These are phyloP conservation scores for Formica aserva DNA, from an alignment of 2,888 invertebrate genomes.

Conservation along the genomic window DNA sequence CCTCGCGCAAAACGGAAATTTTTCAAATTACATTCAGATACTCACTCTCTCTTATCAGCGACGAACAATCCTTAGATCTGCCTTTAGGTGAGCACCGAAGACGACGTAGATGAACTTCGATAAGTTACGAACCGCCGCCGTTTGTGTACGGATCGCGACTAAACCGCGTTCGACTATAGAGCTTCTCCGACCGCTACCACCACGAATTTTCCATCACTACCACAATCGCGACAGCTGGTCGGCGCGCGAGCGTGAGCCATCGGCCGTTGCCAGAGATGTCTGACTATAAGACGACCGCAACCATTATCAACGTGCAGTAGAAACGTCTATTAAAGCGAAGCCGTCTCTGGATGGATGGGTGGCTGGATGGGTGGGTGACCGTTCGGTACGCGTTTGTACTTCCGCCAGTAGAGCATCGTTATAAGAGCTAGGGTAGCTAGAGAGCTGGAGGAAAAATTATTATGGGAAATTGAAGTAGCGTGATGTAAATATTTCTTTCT, in stretches of 20 bases:
- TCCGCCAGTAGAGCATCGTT: conserved; percentile 25
- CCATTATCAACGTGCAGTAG: conserved; percentile 28
- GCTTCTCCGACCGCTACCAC: conserved; percentile 40
- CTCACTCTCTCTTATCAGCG: not conserved
- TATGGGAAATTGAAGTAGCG: conserved; percentile 7
- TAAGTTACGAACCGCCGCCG: conserved; percentile 46
- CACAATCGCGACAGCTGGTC: conserved; percentile 1
- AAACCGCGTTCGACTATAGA: conserved; percentile 51
- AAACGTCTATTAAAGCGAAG: conserved; percentile 20
- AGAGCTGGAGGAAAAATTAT: conserved; percentile 15
- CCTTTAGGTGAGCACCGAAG: not conserved
- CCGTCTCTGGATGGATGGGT: conserved; percentile 27
- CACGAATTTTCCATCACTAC: conserved; percentile 43
- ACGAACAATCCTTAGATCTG: not conserved
- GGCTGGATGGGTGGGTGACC: conserved; percentile 1
- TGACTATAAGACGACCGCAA: conserved; percentile 56
- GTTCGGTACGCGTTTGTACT: conserved; percentile 24
- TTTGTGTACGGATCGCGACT: conserved; percentile 59
- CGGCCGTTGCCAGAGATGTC: not conserved
- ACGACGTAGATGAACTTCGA: not conserved
- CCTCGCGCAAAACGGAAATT: not conserved
- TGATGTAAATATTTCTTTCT: conserved; percentile 25
- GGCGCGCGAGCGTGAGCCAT: not conserved
- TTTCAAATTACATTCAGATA: not conserved
- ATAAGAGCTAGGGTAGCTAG: conserved; percentile 3